These are phyloP conservation scores for Platyrinchus mystaceus DNA, from an alignment of 2,797 vertebrate species.

Conservation along the genomic window DNA sequence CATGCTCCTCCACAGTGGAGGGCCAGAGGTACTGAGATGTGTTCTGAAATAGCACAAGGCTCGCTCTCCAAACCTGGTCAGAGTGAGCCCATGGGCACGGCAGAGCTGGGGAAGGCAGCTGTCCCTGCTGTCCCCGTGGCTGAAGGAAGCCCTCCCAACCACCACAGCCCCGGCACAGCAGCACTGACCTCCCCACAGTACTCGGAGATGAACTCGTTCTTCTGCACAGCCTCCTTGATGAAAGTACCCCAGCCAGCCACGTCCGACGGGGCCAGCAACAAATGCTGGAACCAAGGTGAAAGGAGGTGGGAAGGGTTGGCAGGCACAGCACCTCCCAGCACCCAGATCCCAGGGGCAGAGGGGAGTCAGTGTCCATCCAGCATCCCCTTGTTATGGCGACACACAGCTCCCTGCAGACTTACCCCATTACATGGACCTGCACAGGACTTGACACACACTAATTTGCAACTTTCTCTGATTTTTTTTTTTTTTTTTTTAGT, in stretches of 20 bases:
- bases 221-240: slow-evolving; percentile 97
- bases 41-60: not conserved
- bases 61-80: not conserved
- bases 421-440: not conserved
- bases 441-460: not conserved
- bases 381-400: not conserved
- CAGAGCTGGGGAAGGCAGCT: rapidly evolving
- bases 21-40: not conserved
- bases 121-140: rapidly evolving
- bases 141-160: not conserved
- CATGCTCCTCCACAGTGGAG: rapidly evolving
- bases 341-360: not conserved
- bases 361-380: not conserved
- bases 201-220: slow-evolving; percentile 98
- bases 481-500: not conserved
- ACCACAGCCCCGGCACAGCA: not conserved
- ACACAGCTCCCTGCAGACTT: not conserved
- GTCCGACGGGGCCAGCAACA: slow-evolving; percentile 94
- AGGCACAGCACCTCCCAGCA: not conserved
- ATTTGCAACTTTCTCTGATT: not conserved
- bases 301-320: not conserved
- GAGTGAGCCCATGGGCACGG: rapidly evolving
- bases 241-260: slow-evolving; percentile 98
- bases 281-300: slow-evolving; percentile 78
- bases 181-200: slow-evolving; percentile 94